Conservation (phyloP, 2,797 vertebrate genomes). For the Tauraco hartlaubi region DNA sequence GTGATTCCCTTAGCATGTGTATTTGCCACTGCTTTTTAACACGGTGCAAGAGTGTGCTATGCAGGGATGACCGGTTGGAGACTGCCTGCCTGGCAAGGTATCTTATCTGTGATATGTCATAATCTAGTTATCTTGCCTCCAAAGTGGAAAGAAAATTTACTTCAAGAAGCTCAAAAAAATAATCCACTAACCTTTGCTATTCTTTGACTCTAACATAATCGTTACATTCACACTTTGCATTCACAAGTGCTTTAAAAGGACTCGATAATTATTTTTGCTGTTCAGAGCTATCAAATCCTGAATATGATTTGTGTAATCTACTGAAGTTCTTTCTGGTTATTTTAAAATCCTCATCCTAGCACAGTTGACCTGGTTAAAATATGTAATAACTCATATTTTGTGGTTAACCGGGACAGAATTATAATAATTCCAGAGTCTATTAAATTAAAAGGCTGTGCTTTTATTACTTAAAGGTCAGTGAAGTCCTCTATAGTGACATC, state of each 20-base stretch:
- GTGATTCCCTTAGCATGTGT: background rate
- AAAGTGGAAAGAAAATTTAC: conserved; percentile 14
- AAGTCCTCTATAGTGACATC: background rate
- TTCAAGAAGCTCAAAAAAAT: conserved; percentile 8
- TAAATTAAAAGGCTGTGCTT: conserved; percentile 51
- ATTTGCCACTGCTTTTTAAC: background rate
- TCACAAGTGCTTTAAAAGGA: background rate
- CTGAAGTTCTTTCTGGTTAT: background rate
- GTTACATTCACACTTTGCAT: background rate
- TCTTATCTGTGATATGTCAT: background rate
- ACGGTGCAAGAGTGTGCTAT: background rate
- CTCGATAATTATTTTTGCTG: background rate
- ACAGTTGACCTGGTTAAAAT: conserved; percentile 44
- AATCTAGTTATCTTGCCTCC: background rate
- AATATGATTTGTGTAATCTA: conserved; percentile 54
- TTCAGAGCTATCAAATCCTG: conserved; percentile 1
- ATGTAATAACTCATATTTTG: conserved; percentile 59
- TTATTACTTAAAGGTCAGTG: conserved; percentile 62
- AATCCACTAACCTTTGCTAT: background rate
- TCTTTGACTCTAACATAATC: conserved; percentile 14
- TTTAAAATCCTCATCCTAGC: conserved; percentile 44
- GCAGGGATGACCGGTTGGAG: background rate
- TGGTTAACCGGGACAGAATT: conserved; percentile 48
- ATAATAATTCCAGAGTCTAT: conserved; percentile 46
- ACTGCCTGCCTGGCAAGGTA: background rate